Base-by-base conservation (phyloP, 2,113 vertebrate genomes). In the Cynopterus brachyotis region DNA sequence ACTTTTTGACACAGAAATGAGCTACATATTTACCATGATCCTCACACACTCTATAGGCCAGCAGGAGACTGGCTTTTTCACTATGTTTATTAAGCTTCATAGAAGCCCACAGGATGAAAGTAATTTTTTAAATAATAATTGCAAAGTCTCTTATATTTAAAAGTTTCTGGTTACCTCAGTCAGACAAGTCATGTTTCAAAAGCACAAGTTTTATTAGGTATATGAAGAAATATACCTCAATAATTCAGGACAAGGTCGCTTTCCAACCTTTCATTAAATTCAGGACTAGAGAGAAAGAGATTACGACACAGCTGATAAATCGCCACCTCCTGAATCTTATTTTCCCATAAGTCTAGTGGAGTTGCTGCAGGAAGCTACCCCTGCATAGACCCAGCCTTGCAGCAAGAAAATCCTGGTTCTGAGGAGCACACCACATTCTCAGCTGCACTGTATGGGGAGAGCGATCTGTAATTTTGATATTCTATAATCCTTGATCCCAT, bases 251-350 rank as follows among this genome's bases (percentile, higher is more conserved):
- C 86, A 97, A 97, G 0, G 98, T 99, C 88, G 98, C 37, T 57
- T 50, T 64, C 53, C 26, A 40, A 97, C 98, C 98, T 32, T 99
- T 99, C 96, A 98, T 99, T 96, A 98, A 99, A 95, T 99, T 99
- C 90, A 99, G 99, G 98, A 99, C 98, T 91, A 98, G 99, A 69
- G 98, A 99, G 96, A 98, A 98, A 0, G 98, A 98, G 45, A 98
- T 98, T 50, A 98, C 1, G 98, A 99, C 91, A 99, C 98, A 0
- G 97, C 98, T 60, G 99, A 99, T 98, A 99, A 97, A 98, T 99
- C 60, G 97, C 98, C 32, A 98, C 98, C 96, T 98, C 98, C 86
- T 99, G 98, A 94, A 99, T 99, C 86, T 97, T 99, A 64, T 98
- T 98, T 84, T 98, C 97, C 24, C 99, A 99, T 95, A 99, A 99